Percentiles rank a stretch among this genome's conserved stretches.
These are phyloP conservation scores for Cottus gobio DNA, from an alignment of 2,113 vertebrate genomes.

Conservation along the genomic window DNA sequence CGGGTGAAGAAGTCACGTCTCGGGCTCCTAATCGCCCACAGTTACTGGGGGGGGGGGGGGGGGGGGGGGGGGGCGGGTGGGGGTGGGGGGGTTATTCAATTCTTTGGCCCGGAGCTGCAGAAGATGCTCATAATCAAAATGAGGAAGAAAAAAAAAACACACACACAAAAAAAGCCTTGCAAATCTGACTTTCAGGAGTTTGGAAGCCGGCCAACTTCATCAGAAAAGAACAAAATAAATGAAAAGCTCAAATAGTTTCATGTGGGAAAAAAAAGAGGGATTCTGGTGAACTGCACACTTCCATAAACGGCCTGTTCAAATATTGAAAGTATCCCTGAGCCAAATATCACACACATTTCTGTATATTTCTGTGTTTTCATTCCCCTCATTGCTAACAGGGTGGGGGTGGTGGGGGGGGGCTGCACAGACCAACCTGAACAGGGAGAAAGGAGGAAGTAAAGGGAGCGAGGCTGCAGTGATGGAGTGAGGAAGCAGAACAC, in stretches of 20 bases:
- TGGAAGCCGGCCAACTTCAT: constrained; percentile 79
- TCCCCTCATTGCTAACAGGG: too few relatives aligned
- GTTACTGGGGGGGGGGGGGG: constrained; percentile 11
- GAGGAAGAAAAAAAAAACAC: constrained; percentile 33
- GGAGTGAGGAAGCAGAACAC: too few relatives aligned
- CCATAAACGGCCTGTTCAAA: constrained; percentile 64
- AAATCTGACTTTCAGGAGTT: constrained; percentile 75
- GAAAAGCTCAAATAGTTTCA: constrained; percentile 31
- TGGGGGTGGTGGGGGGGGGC: background rate
- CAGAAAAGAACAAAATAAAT: constrained; percentile 63
- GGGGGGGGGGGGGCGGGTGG: background rate
- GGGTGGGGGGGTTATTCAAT: too few relatives aligned
- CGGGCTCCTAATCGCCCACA: constrained; percentile 55
- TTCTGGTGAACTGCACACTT: constrained; percentile 62
- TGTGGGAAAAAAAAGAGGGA: constrained; percentile 46
- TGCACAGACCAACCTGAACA: too few relatives aligned
- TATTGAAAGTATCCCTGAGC: constrained; percentile 60
- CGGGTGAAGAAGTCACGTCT: constrained; percentile 64
- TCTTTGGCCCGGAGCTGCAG: constrained; percentile 63
- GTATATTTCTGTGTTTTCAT: constrained; percentile 10
- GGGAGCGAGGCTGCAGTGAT: constrained; percentile 17
- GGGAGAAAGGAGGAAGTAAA: background rate
- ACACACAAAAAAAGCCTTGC: constrained; percentile 8
- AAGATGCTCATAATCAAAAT: constrained; percentile 66
- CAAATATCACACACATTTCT: constrained; percentile 56